Base-by-base conservation (phyloP, 2,797 vertebrate species). In the Myioborus melanocephalus region DNA sequence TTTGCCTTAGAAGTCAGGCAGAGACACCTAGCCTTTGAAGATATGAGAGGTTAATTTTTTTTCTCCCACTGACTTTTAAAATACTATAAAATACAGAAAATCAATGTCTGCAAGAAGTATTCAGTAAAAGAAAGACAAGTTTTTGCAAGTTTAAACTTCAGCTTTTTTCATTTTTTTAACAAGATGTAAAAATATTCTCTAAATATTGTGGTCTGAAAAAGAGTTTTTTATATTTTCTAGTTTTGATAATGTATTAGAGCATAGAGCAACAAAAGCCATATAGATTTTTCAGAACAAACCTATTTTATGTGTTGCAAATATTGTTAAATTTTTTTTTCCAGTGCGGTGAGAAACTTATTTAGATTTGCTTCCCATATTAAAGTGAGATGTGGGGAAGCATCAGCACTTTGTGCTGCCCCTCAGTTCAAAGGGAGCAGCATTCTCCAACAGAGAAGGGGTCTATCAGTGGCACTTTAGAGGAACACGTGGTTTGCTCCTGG, bases 361-460 rank as follows among this genome's bases (percentile, higher is more conserved):
- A 39, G 30, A 23, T 41, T 81, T 1, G 3, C 19, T 86, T 69
- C 79, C 17, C 34, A 83, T 87, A 41, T 30, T 3, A 2, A 71
- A 52, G 19, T 9, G 44, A n/a, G 35, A 89, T 5, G 20, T 32
- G 19, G 13, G 16, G 75, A 21, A 82, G 18, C 12, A 52, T 18
- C 49, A 86, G 22, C 20, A 37, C 32, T 34, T 49, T 2, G 3
- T 12, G 21, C 21, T 11, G 6, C 23, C 41, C n/a, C 24, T 59
- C 2, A 2, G 27, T 57, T 84, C 65, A 53, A 60, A 34, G 20
- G 21, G 32, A 87, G n/a, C 37, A 56, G 34, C 11, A 5, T 39
- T 60, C 15, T 56, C 44, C 1, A 3, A 2, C 7, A 66, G 24
- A 39, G 27, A 63, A 44, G 0, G 4, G 21, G 14, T 37, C 10